A percentile compares a stretch with the other conserved stretches of the same genome.
Conservation (phyloP, 2,797 vertebrate genomes). For the Cossypha heuglini region DNA sequence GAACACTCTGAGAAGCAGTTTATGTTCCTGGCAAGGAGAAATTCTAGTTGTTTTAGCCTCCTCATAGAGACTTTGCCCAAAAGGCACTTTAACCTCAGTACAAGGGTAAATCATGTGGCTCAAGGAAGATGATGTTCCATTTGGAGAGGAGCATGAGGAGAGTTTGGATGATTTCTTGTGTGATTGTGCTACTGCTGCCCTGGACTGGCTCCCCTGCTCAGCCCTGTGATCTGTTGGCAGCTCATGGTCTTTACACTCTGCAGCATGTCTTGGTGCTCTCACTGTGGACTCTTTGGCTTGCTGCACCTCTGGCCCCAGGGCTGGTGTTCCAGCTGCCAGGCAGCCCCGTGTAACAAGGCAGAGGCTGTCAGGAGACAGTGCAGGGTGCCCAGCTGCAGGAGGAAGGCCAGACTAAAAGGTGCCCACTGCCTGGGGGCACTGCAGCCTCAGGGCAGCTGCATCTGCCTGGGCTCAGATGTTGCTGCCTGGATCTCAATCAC, state of each 20-base stretch:
- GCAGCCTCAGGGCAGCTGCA: neutral
- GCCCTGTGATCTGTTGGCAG: neutral
- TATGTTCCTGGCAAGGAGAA: neutral
- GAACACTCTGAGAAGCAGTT: neutral
- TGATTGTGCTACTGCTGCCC: neutral
- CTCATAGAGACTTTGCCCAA: neutral
- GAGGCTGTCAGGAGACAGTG: neutral
- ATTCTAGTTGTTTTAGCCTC: neutral
- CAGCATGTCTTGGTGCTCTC: neutral
- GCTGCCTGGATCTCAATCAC: neutral
- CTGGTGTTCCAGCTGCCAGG: accelerated
- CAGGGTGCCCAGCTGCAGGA: neutral
- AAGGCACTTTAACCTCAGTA: neutral
- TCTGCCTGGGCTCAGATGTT: neutral
- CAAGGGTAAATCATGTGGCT: neutral
- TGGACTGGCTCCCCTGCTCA: neutral
- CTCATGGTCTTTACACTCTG: neutral
- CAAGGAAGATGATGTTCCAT: neutral
- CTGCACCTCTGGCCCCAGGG: neutral
- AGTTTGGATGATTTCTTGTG: neutral
- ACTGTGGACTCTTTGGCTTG: neutral
- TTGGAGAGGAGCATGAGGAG: neutral
- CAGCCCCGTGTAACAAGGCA: neutral
- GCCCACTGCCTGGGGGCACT: neutral
- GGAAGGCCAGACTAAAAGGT: neutral